These are phyloP conservation scores for Drosophila koepferae DNA, from an alignment of 2,888 invertebrate genomes.

Conservation along the genomic window DNA sequence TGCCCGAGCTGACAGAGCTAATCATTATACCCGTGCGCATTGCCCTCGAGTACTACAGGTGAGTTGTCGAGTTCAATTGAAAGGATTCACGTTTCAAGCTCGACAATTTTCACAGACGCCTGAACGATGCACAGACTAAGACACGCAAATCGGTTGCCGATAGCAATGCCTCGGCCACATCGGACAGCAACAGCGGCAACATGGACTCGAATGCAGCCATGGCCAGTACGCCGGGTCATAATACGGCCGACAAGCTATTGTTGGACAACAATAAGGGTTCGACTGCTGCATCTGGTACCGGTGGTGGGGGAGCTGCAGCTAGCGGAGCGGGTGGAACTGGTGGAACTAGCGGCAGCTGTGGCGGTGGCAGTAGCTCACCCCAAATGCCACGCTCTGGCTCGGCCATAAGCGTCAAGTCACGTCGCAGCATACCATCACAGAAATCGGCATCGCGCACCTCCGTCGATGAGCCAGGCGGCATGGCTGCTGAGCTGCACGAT, in stretches of 20 bases:
- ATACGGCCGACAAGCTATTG: slow-evolving; percentile 47
- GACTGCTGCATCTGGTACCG: slow-evolving; percentile 19
- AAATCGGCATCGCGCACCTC: slow-evolving; percentile 86
- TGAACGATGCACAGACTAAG: slow-evolving; percentile 85
- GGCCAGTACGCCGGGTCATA: slow-evolving; percentile 55
- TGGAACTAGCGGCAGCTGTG: slow-evolving; percentile 74
- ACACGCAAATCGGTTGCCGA: slow-evolving; percentile 85
- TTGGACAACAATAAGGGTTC: slow-evolving; percentile 49
- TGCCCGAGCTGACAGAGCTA: slow-evolving; percentile 89
- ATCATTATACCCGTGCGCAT: slow-evolving; percentile 85
- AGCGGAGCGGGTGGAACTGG: slow-evolving; percentile 65
- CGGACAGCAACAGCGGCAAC: slow-evolving; percentile 83
- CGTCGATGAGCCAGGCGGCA: slow-evolving; percentile 85
- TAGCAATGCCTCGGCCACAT: slow-evolving; percentile 77
- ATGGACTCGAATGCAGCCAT: slow-evolving; percentile 74
- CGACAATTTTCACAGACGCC: slow-evolving; percentile 72
- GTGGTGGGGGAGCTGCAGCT: slow-evolving; percentile 36
- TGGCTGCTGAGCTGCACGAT: slow-evolving; percentile 86
- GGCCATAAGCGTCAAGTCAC: slow-evolving; percentile 86
- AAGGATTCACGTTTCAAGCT: not conserved
- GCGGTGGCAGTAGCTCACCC: slow-evolving; percentile 82
- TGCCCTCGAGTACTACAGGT: slow-evolving; percentile 85
- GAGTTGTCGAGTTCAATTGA: slow-evolving; percentile 25
- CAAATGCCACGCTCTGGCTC: slow-evolving; percentile 86
- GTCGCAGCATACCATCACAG: slow-evolving; percentile 86